Evolutionary conservation across 2,888 invertebrate species (phyloP), one percentile per base, ranked within the genome.

Genomic region (Meteorus colon): DNA sequence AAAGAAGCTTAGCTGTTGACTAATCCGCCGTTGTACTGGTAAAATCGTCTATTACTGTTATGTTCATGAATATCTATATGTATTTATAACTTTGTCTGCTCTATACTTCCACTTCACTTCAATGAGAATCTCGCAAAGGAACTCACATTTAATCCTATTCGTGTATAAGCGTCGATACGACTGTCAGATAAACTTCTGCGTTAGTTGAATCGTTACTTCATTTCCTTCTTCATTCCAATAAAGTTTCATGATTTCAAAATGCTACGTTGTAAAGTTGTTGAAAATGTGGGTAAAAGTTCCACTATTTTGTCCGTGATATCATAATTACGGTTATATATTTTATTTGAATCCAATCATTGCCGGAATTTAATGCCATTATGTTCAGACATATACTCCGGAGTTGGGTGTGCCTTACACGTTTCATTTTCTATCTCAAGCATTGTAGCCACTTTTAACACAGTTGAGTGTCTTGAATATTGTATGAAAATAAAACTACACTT

Each of bases 11-110:
- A 65, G 34, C 65, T 31, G 19, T 65, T 19, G n/a, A n/a, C 41
- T 41, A 65, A 65, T 65, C 62, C 31, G 6, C 14, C 14, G 31
- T 31, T 62, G 29, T 31, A 31, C 29, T 62, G 55, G 55, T 62
- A 31, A 62, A 62, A 62, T 31, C 31, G 16, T 62, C 29, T 62
- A 62, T 29, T 19, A 62, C 37, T 12, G 6, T 41, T 65, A 19
- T 19, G 16, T 34, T 16, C 19, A 19, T 24, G 34, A 24, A 34
- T 65, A 16, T 37, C 12, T 37, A 65, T 34, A 19, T 41, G 16
- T 41, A 12, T 41, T 12, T 31, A 63, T 65, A 65, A 65, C 65
- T 65, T 65, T 41, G 65, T 55, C 55, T 19, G n/a, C 65, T n/a
- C 19, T 16, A 37, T 29, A 41, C 41, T 65, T 41, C 65, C 41